Conservation (phyloP, 2,113 vertebrate species). For the Sturnus vulgaris region DNA sequence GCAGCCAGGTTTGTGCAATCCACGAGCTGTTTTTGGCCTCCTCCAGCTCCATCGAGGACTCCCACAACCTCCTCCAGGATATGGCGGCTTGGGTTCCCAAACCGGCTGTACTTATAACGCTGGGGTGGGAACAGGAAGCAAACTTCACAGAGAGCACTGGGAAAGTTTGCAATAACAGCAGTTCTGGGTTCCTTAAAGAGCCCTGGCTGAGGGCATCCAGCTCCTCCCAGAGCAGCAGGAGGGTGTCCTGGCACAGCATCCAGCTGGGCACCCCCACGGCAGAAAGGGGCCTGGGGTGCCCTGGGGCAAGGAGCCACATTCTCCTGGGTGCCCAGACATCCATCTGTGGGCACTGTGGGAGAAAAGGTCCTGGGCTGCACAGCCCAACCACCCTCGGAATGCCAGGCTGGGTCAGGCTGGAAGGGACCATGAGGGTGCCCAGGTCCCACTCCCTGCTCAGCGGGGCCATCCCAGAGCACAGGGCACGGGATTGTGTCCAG, state of each 20-base stretch:
- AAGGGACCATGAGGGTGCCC: neutral
- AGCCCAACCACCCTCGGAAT: neutral
- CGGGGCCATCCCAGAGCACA: neutral
- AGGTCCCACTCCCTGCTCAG: too few relatives aligned
- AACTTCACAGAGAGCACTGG: neutral
- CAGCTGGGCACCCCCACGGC: rapidly evolving
- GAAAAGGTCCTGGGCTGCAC: neutral
- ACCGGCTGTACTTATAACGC: conserved; percentile 89
- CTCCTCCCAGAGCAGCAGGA: neutral
- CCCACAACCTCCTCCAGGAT: conserved; percentile 87
- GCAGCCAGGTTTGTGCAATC: too few relatives aligned
- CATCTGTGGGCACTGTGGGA: neutral
- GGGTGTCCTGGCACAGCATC: neutral
- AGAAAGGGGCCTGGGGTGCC: neutral
- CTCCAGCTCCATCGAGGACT: conserved; percentile 82
- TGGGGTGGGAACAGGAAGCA: conserved; percentile 27
- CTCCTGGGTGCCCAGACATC: neutral
- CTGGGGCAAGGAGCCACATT: too few relatives aligned
- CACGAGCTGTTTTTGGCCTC: too few relatives aligned
- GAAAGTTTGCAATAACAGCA: neutral
- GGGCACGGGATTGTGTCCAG: neutral
- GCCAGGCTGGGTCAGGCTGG: neutral
- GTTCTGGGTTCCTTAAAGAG: neutral
- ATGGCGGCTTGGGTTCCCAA: conserved; percentile 90
- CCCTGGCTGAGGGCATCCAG: neutral